These are phyloP conservation scores for Ctenochaetus hawaiiensis DNA, from an alignment of 2,797 vertebrate genomes.

Conservation along the genomic window DNA sequence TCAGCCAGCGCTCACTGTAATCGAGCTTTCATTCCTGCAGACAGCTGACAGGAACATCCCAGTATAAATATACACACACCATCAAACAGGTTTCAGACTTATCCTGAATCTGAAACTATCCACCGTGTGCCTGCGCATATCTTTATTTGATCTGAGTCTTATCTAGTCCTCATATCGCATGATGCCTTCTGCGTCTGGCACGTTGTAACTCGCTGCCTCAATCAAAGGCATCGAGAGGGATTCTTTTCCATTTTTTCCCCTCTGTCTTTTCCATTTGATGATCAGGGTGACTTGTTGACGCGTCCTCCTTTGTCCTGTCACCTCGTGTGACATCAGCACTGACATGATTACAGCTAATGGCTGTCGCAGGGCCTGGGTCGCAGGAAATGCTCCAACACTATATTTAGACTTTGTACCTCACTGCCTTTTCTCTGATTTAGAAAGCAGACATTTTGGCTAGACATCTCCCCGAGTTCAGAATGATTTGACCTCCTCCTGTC, in stretches of 20 bases:
- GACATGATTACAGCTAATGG: conserved; percentile 84
- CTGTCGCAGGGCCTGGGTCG: conserved; percentile 63
- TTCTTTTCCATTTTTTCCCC: conserved; percentile 19
- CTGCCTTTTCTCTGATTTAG: conserved; percentile 43
- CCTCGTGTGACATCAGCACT: conserved; percentile 72
- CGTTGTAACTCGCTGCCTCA: conserved; percentile 68
- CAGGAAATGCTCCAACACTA: conserved; percentile 53
- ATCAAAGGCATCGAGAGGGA: conserved; percentile 53
- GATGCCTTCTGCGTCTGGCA: conserved; percentile 60
- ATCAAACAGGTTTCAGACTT: conserved; percentile 72
- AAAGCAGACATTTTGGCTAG: conserved; percentile 49
- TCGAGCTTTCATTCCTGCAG: conserved; percentile 72
- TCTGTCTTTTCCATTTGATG: conserved; percentile 62
- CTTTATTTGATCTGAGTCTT: conserved; percentile 66
- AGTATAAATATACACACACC: conserved; percentile 68
- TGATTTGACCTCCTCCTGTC: conserved; percentile 55
- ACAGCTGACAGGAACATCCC: conserved; percentile 68
- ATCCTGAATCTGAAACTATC: conserved; percentile 65
- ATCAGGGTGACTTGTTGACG: conserved; percentile 75
- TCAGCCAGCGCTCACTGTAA: conserved; percentile 58
- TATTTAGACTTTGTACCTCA: conserved; percentile 65
- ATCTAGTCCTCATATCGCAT: conserved; percentile 57
- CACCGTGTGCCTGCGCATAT: conserved; percentile 57
- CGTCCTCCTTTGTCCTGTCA: conserved; percentile 79
- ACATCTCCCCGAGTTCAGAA: conserved; percentile 35